These are phyloP conservation scores for Mus pahari DNA, from an alignment of 2,113 vertebrate species.

Conservation along the genomic window DNA sequence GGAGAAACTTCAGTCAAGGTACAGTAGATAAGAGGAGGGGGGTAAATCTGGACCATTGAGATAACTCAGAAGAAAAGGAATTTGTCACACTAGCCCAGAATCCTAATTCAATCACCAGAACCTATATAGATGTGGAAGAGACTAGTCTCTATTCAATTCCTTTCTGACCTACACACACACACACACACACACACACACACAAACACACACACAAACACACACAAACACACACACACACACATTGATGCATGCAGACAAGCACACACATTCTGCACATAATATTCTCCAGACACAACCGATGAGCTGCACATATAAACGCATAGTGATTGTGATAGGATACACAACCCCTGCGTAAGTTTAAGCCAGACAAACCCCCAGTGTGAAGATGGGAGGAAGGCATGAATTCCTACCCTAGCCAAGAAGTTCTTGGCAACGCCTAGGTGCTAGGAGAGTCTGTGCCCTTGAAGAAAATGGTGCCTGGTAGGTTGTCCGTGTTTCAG, in stretches of 20 bases:
- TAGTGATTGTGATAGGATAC: background rate
- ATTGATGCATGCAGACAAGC: background rate
- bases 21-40: background rate
- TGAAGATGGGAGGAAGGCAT: background rate
- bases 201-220: background rate
- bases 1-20: background rate
- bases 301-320: no score
- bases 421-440: background rate
- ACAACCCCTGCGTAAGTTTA: background rate
- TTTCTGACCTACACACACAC: background rate
- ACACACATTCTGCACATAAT: background rate
- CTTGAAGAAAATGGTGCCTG: background rate
- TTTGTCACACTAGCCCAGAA: background rate
- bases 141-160: background rate
- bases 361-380: background rate
- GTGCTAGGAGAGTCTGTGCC: background rate
- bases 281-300: background rate
- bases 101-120: background rate
- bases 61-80: background rate
- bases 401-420: background rate
- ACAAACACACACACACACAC: background rate
- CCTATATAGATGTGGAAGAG: background rate
- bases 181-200: background rate
- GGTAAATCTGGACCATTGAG: background rate
- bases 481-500: background rate